Base-by-base conservation (phyloP, 2,888 invertebrate genomes). In the Acleris laterana region DNA sequence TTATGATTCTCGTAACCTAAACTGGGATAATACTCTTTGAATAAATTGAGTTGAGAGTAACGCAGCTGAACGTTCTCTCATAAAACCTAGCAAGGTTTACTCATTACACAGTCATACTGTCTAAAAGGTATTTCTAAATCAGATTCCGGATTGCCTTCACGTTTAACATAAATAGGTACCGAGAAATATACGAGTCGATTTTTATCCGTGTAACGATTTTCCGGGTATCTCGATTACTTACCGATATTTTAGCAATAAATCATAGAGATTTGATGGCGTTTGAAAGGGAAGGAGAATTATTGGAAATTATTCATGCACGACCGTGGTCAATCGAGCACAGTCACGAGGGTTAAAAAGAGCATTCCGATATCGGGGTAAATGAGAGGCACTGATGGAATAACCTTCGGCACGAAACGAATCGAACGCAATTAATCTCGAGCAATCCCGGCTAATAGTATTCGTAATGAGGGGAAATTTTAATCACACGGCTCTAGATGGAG, bases 191-290 rank as follows among this genome's bases (percentile, higher is more conserved):
- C 46, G 49, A 44, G 42, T n/a, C 52, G 48, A 49, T 61, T 61
- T 61, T 56, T 55, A 25, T n/a, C 42, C 44, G 9, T 44, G 61
- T 56, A 65, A 56, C 63, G 63, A 58, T 58, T 63, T 68, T 61
- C 56, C 52, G 52, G 61, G 61, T 59, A 61, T 51, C 65, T 61
- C 56, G 61, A 65, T 65, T 56, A 46, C 63, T 60, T 69, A 71
- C 73, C 78, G 71, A 81, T 80, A 80, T 82, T 78, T 78, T 63
- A 72, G 72, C 72, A 75, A 84, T 85, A 85, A 86, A 85, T 86
- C 83, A 85, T 75, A 72, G 75, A 73, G 74, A 74, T 81, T 81
- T 78, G 81, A 82, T 77, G 78, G 75, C 76, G 73, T 83, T 80
- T 80, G 75, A 76, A 82, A 82, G 77, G 74, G 73, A 71, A 76